Conservation (phyloP, 2,888 invertebrate genomes). For the Phasia obesa region DNA sequence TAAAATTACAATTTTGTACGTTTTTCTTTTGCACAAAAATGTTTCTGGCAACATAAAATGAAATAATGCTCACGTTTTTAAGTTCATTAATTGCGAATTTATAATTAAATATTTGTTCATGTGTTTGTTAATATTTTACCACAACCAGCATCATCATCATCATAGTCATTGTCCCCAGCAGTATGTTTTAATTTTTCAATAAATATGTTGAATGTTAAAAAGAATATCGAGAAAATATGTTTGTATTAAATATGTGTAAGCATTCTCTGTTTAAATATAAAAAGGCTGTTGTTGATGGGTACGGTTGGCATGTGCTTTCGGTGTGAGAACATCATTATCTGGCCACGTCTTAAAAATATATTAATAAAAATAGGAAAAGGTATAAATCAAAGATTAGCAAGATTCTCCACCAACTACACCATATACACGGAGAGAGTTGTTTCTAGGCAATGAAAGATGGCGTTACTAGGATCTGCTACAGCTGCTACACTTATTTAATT, state of each 20-base stretch:
- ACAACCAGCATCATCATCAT: not conserved
- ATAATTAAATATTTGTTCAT: conserved; percentile 39
- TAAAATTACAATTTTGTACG: not conserved
- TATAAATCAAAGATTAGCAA: too few species aligned
- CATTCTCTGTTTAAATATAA: not conserved
- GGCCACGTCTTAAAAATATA: too few species aligned
- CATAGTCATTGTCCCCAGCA: not conserved
- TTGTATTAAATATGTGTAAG: too few species aligned
- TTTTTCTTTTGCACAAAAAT: conserved; percentile 13
- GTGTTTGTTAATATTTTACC: not conserved
- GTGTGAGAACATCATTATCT: too few species aligned
- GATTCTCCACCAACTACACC: too few species aligned
- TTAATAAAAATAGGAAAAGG: too few species aligned
- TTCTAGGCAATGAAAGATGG: too few species aligned
- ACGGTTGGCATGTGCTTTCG: too few species aligned
- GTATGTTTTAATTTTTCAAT: not conserved
- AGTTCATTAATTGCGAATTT: conserved; percentile 32
- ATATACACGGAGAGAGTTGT: too few species aligned
- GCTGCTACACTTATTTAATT: too few species aligned
- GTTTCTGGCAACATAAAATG: conserved; percentile 12
- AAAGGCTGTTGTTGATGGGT: too few species aligned
- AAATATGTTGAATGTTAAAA: not conserved
- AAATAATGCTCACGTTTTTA: conserved; percentile 40
- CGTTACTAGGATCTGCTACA: too few species aligned
- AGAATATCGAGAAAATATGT: not conserved